phyloP scores from a whole-genome alignment of 23 tunicate species.

The Oikopleura dioica region DNA sequence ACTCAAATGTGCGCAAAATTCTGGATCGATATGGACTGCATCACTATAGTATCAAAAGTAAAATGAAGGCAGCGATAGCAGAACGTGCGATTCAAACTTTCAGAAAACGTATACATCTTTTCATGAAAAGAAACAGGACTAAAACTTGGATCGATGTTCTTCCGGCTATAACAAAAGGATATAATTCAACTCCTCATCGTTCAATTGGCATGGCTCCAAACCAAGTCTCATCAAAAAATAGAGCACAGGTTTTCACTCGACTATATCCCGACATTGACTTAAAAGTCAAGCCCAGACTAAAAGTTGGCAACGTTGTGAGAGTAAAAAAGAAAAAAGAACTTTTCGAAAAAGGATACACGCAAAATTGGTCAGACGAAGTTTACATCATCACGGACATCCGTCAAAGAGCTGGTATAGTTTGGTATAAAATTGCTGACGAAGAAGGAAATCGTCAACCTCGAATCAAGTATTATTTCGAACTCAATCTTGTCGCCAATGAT shows the following conservation, averaged over 20 bases:
- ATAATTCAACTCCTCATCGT: neutral
- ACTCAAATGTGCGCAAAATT: neutral
- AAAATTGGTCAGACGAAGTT: neutral
- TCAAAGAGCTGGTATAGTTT: neutral
- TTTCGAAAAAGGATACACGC: constrained; percentile 3
- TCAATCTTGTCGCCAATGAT: constrained; percentile 1
- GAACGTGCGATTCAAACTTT: neutral
- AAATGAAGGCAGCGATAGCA: neutral
- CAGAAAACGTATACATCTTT: neutral
- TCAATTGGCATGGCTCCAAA: constrained; percentile 10
- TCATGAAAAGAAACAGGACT: neutral
- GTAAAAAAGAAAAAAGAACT: neutral
- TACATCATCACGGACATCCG: neutral
- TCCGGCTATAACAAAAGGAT: neutral
- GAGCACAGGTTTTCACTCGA: neutral
- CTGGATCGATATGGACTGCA: neutral
- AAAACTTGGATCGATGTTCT: neutral
- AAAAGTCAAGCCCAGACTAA: neutral
- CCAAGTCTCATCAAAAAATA: neutral
- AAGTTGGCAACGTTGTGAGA: neutral
- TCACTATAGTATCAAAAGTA: neutral
- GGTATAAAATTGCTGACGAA: neutral
- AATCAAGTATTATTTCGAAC: neutral
- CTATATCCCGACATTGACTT: neutral
- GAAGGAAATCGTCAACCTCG: neutral